Evolutionary conservation across 2,888 invertebrate genomes (phyloP).

Genomic region (Argynnis bischoffii): DNA sequence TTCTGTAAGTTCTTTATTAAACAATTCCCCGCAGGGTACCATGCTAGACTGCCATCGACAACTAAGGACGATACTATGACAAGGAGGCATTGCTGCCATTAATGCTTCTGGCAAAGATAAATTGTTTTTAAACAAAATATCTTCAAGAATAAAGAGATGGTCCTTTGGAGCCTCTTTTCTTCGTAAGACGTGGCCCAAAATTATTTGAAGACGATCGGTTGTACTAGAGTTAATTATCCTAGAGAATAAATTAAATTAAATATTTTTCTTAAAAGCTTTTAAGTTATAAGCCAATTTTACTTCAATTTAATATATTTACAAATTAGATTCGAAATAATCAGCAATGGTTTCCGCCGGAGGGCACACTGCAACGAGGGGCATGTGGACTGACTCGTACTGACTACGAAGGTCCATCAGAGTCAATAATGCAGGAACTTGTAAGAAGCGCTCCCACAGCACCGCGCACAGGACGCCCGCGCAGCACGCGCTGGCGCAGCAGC

Average conservation of each 20-base stretch:
- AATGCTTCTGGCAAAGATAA: slow-evolving; percentile 53
- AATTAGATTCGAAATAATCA: slow-evolving; percentile 44
- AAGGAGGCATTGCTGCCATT: slow-evolving; percentile 50
- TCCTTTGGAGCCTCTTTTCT: slow-evolving; percentile 45
- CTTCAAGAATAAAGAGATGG: slow-evolving; percentile 50
- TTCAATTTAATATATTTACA: slow-evolving; percentile 47
- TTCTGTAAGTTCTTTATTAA: slow-evolving; percentile 53
- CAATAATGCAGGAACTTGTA: slow-evolving; percentile 62
- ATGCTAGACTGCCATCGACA: slow-evolving; percentile 57
- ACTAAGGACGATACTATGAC: slow-evolving; percentile 47
- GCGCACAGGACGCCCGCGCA: slow-evolving; percentile 66
- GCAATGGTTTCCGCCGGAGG: slow-evolving; percentile 51
- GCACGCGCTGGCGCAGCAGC: slow-evolving; percentile 61
- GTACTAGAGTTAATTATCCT: slow-evolving; percentile 43
- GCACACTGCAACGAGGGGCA: slow-evolving; percentile 60
- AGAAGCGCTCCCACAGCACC: slow-evolving; percentile 68
- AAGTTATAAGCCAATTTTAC: too few species aligned
- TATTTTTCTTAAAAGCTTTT: neutral
- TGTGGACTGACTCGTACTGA: slow-evolving; percentile 34
- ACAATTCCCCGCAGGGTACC: slow-evolving; percentile 55
- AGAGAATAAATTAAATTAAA: neutral
- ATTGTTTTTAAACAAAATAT: slow-evolving; percentile 49
- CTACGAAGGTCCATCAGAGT: slow-evolving; percentile 47
- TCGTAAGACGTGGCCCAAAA: slow-evolving; percentile 50
- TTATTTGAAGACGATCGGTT: slow-evolving; percentile 44